phyloP scores from a whole-genome alignment of 2,888 invertebrate genomes.

The Euphydryas editha region DNA sequence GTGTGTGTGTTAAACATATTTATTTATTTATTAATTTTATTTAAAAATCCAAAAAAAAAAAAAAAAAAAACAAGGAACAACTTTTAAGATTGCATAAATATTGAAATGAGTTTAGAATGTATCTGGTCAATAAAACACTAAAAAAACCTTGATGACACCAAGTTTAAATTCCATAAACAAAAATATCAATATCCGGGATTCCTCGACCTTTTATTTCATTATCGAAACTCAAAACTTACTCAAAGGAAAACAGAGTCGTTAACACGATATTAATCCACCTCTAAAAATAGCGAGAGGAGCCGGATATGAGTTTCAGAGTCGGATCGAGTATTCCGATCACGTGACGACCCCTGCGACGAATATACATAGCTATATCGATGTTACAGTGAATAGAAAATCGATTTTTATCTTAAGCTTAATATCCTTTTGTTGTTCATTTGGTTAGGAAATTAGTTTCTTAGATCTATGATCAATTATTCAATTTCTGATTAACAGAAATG shows the following conservation, averaged over 20 bases:
- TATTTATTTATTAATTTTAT: too few relatives aligned
- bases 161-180: not conserved
- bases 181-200: too few relatives aligned
- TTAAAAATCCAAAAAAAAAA: too few relatives aligned
- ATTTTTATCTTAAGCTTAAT: conserved; percentile 15
- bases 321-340: conserved; percentile 60
- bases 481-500: too few relatives aligned
- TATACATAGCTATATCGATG: conserved; percentile 18
- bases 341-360: conserved; percentile 50
- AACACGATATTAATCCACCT: conserved; percentile 35
- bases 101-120: too few relatives aligned
- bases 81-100: too few relatives aligned
- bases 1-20: too few relatives aligned
- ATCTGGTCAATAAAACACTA: not conserved
- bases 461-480: not conserved
- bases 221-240: conserved; percentile 11
- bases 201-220: conserved; percentile 2
- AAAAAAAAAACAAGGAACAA: too few relatives aligned
- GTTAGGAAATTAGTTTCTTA: not conserved
- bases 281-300: conserved; percentile 52
- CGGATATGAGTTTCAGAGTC: conserved; percentile 65
- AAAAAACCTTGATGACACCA: too few relatives aligned
- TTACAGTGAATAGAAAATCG: conserved; percentile 14
- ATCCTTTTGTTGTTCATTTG: not conserved
- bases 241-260: conserved; percentile 24